Evolutionary conservation across 2,113 vertebrate species (phyloP).

Genomic region (Pica pica): DNA sequence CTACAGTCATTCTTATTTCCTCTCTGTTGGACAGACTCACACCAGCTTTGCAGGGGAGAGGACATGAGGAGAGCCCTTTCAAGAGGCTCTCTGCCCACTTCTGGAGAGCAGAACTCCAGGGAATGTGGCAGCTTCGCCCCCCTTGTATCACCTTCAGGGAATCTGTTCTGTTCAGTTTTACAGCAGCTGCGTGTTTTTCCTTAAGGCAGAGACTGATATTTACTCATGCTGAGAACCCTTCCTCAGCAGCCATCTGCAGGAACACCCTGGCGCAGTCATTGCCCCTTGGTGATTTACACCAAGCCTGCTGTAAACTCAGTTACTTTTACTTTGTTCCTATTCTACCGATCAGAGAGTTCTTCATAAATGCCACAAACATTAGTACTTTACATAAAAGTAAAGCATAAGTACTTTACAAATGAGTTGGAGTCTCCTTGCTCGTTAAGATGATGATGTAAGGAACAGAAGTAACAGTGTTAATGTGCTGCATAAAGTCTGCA

Average conservation of each 20-base stretch:
- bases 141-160: neutral
- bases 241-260: fast-evolving
- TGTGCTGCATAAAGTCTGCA: neutral
- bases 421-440: neutral
- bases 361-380: neutral
- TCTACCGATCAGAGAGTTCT: neutral
- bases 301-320: neutral
- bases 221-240: neutral
- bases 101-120: neutral
- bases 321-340: neutral
- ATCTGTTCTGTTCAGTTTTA: neutral
- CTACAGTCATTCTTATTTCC: neutral
- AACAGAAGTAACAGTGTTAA: neutral
- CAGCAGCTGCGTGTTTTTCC: neutral
- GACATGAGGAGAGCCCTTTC: neutral
- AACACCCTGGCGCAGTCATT: neutral
- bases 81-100: neutral
- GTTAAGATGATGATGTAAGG: neutral
- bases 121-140: neutral
- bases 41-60: neutral
- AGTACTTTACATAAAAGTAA: neutral
- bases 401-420: neutral
- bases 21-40: neutral
- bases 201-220: neutral
- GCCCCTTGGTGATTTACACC: neutral